Evolutionary conservation across 2,797 vertebrate species (phyloP), one percentile per base, ranked within the genome.

Genomic region (Channallabes apus): DNA sequence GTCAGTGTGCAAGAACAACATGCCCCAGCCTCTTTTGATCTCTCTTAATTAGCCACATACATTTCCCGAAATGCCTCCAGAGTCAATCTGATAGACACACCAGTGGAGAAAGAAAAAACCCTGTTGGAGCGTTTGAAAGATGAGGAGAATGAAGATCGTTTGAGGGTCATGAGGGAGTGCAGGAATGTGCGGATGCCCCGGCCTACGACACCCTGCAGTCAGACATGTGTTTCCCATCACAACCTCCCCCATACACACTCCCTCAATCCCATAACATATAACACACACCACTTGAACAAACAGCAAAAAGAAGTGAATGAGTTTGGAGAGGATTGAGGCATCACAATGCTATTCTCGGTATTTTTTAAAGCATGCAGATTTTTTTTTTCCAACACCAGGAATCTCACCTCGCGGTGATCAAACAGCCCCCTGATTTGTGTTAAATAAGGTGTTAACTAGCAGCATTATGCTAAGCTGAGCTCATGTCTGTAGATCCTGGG

Each of bases 231-330:
- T 88, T 84, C 84, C 82, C 78, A 65, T 87, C 86, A 71, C 64
- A 69, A 69, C 20, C 41, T 35, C 84, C 82, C 38, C 80, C 80
- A 82, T 32, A 83, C 75, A 80, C 6, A 32, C 58, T 67, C 62
- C 68, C 22, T n/a, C 41, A 77, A 46, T 29, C 72, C 64, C 51
- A 32, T 59, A 27, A 82, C 62, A 65, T 81, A 79, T 89, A 91
- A 90, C 86, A 89, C 77, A 82, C 69, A 88, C 85, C 91, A 91
- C 89, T 88, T 91, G 89, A 87, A 88, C 84, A 91, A 91, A 91
- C 89, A 91, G 82, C 54, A 82, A 77, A 51, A 65, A 87, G 64
- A 83, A 15, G n/a, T 82, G 82, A 88, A 82, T 8, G 62, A 80
- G 78, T 59, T 18, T 56, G 61, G 29, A 72, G n/a, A 71, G 59